phyloP scores from a whole-genome alignment of 2,888 invertebrate genomes.

The Hypselothyrea guttata region DNA sequence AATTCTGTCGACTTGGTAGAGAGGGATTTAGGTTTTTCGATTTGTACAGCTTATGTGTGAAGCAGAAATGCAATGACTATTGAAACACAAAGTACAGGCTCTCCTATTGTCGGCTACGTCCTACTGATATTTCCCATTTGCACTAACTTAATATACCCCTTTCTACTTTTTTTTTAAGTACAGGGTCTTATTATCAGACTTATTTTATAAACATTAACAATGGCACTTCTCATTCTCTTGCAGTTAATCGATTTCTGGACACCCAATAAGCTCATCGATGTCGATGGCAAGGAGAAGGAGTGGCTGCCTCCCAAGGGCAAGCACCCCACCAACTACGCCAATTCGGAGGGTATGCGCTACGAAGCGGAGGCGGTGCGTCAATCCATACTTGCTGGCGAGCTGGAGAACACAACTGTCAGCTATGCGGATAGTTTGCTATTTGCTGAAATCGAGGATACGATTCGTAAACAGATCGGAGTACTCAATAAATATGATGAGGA shows the following conservation, averaged over 20 bases:
- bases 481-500: slow-evolving; percentile 63
- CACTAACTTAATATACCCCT: no score
- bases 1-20: no score
- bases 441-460: slow-evolving; percentile 88
- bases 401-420: slow-evolving; percentile 87
- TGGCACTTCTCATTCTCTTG: not conserved
- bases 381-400: slow-evolving; percentile 85
- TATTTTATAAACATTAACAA: no score
- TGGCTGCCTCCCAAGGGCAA: slow-evolving; percentile 87
- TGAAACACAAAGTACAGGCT: no score
- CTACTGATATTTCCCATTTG: no score
- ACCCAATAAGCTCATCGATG: slow-evolving; percentile 86
- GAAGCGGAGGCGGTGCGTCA: slow-evolving; percentile 90
- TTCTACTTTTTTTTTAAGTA: no score
- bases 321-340: slow-evolving; percentile 85
- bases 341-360: slow-evolving; percentile 89
- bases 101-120: no score
- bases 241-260: slow-evolving; percentile 87
- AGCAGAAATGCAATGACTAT: no score
- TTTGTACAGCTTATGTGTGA: no score
- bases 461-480: slow-evolving; percentile 85
- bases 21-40: no score
- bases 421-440: slow-evolving; percentile 87
- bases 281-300: slow-evolving; percentile 85
- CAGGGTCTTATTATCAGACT: slow-evolving; percentile 22